phyloP scores from a whole-genome alignment of 2,113 vertebrate genomes.

The Brevimyrus niger region DNA sequence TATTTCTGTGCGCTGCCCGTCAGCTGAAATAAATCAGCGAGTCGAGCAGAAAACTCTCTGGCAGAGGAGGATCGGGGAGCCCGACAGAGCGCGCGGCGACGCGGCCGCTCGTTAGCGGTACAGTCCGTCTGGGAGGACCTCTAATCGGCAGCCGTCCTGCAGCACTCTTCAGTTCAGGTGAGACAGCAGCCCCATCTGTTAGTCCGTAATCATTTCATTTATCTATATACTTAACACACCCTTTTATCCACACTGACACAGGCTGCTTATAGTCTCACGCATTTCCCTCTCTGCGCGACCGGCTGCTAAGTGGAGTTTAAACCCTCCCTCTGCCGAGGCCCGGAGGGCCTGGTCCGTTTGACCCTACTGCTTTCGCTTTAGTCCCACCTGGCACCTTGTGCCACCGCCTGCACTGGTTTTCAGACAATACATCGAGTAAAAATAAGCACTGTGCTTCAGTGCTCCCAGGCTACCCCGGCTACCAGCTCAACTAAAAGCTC shows the following conservation, averaged over 20 bases:
- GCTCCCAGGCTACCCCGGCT: background rate
- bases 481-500: background rate
- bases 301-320: background rate
- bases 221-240: background rate
- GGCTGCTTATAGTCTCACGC: slow-evolving; percentile 28
- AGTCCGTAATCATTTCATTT: background rate
- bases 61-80: background rate
- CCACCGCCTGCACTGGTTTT: background rate
- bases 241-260: background rate
- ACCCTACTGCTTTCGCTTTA: background rate
- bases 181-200: slow-evolving; percentile 26
- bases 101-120: background rate
- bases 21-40: background rate
- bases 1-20: background rate
- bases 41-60: background rate
- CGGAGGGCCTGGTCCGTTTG: background rate
- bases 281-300: slow-evolving; percentile 22
- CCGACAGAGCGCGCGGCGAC: background rate
- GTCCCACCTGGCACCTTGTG: background rate
- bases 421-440: background rate
- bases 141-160: background rate
- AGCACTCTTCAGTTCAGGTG: slow-evolving; percentile 12
- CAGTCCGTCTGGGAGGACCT: background rate
- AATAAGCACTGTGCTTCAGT: background rate
- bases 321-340: background rate